Base-by-base conservation (phyloP, 2,113 vertebrate genomes). In the Crotalus horridus region DNA sequence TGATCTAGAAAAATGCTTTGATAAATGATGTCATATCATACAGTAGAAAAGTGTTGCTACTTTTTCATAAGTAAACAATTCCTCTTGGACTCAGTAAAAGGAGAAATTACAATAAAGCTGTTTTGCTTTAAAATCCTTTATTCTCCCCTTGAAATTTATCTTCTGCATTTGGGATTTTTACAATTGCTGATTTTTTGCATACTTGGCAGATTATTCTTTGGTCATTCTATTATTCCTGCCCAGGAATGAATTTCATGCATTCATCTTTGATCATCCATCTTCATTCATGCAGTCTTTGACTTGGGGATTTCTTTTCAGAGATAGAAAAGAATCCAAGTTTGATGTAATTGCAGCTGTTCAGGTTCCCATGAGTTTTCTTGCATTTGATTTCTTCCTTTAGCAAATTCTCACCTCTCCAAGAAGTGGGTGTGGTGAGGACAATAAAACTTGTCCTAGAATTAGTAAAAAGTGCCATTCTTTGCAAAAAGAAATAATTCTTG, bases 181-280 rank as follows among this genome's bases (percentile, higher is more conserved):
- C 95, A 96, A 96, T 24, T 89, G 96, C 95, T 96, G 95, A 96
- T 93, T 88, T 94, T 58, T 81, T 94, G 90, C 43, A 29, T 94
- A 26, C 2, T 89, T 93, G 92, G 95, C 94, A 94, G 92, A 94
- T 96, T 95, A 95, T 92, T 81, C 94, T 96, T 93, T 97, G 59
- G 85, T 96, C 93, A 59, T 95, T 94, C 93, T 51, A 33, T 96
- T 96, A 85, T 96, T 89, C 54, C 55, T 87, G 95, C 91, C 96
- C 96, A 99, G 99, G 98, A 99, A 97, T 98, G 99, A 99, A 97
- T 98, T 99, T 95, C 98, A 98, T 95, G 98, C 98, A 12, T 96
- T 97, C 93, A 39, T 98, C 97, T 96, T 98, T 96, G 98, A 98
- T 81, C 69, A 69, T n/a, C 61, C 29, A 69, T 69, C 61, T 69